Evolutionary conservation across 2,797 vertebrate genomes (phyloP), one percentile per base, ranked within the genome.

Genomic region (Anas bernieri): DNA sequence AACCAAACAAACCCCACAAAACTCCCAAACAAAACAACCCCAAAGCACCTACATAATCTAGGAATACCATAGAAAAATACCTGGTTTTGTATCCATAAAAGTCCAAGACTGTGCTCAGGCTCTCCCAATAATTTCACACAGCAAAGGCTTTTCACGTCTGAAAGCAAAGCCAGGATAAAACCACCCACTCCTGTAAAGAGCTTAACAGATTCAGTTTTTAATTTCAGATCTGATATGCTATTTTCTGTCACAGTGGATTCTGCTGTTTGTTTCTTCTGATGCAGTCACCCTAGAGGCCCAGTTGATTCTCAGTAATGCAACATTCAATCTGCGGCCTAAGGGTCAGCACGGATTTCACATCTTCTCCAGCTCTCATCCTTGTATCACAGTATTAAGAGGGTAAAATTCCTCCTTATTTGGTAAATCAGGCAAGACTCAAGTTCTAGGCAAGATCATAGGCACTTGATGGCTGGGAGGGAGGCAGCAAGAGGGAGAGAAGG

Each of bases 171-270:
- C 26, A 35, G 39, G 12, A 41, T 52, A 88, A 92, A 95, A 13
- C 59, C 28, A 79, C 25, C 13, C 58, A 93, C 11, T 39, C 76
- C 76, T 66, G 43, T 48, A 91, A 94, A 88, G 83, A 85, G 50
- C 73, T 92, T 73, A 78, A 68, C 77, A 93, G 58, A 72, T 89
- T 90, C 68, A 59, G 45, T 66, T 94, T 95, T 92, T 94, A 84
- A 93, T 95, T 95, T 95, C 55, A 96, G 82, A 93, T 89, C 84
- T 90, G 74, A 43, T 48, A 23, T 25, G 54, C 23, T 84, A 63
- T 72, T 80, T 92, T 76, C 64, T 81, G 89, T 91, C 91, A 96
- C 1, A 3, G 61, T 86, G 46, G 59, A 85, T 93, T 48, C 58
- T 2, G 9, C 66, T 89, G 72, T 95, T 95, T 93, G 78, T 95